phyloP scores from a whole-genome alignment of 2,888 invertebrate genomes.

The Luperina testacea region DNA sequence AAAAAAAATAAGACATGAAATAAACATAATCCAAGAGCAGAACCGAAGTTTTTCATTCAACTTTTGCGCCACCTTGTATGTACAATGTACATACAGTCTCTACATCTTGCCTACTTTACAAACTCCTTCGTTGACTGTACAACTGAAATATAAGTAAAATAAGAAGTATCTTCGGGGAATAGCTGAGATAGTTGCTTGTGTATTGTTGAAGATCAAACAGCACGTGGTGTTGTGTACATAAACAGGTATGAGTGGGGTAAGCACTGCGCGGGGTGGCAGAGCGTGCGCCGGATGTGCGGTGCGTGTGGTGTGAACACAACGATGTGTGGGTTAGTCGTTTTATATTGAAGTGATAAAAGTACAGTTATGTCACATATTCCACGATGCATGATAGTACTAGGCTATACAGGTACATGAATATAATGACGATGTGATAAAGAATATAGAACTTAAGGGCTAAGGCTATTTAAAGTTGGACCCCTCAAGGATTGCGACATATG shows the following conservation, averaged over 20 bases:
- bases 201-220: conserved; percentile 44
- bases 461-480: neutral
- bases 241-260: conserved; percentile 31
- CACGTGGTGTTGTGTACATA: conserved; percentile 57
- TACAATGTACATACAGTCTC: neutral
- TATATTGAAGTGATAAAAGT: conserved; percentile 6
- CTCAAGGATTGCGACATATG: neutral
- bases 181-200: conserved; percentile 1
- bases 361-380: neutral
- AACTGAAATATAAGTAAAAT: neutral
- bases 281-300: conserved; percentile 35
- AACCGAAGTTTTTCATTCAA: no score
- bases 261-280: conserved; percentile 2
- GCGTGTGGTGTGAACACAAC: conserved; percentile 7
- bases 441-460: neutral
- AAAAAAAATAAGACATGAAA: no score
- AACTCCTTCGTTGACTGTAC: neutral
- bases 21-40: no score
- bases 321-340: neutral
- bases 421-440: neutral
- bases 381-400: neutral
- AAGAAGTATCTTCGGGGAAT: conserved; percentile 4
- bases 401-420: neutral
- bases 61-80: no score
- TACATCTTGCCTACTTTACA: neutral